phyloP scores from a whole-genome alignment of 2,888 invertebrate genomes.

The Oxyscelio sp. region DNA sequence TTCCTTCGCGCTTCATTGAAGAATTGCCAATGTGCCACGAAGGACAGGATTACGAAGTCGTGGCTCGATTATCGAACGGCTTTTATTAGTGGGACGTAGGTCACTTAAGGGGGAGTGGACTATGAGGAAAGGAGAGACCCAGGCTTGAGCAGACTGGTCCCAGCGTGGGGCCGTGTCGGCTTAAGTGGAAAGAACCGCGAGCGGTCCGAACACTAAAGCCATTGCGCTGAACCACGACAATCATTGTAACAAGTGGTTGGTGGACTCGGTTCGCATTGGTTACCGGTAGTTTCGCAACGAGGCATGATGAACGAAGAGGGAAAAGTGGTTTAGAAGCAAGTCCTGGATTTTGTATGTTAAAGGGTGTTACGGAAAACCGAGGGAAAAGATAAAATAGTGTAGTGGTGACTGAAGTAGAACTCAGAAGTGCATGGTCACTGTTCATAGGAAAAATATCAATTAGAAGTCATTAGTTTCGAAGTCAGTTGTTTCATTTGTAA shows the following conservation, averaged over 20 bases:
- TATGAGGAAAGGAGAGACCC: slow-evolving; percentile 36
- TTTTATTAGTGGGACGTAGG: slow-evolving; percentile 85
- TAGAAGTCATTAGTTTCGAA: too few species aligned
- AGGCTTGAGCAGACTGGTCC: slow-evolving; percentile 65
- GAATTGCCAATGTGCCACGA: slow-evolving; percentile 60
- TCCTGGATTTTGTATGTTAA: not conserved
- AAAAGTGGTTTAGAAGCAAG: not conserved
- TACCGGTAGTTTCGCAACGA: not conserved
- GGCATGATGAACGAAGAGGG: not conserved
- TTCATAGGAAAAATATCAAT: not conserved
- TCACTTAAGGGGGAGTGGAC: slow-evolving; percentile 46
- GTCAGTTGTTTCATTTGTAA: too few species aligned
- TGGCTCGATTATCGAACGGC: slow-evolving; percentile 83
- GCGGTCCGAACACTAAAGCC: slow-evolving; percentile 79
- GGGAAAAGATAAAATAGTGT: slow-evolving; percentile 41
- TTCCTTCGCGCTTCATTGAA: slow-evolving; percentile 70
- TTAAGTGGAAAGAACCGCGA: slow-evolving; percentile 86
- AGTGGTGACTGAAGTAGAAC: not conserved
- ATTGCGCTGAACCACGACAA: not conserved
- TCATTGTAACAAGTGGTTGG: not conserved
- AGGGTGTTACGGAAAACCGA: slow-evolving; percentile 28
- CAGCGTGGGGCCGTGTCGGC: slow-evolving; percentile 84
- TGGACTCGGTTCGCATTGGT: not conserved
- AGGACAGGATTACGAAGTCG: slow-evolving; percentile 71
- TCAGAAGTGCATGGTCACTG: not conserved